Evolutionary conservation across 2,113 vertebrate species (phyloP).

Genomic region (Meles meles): DNA sequence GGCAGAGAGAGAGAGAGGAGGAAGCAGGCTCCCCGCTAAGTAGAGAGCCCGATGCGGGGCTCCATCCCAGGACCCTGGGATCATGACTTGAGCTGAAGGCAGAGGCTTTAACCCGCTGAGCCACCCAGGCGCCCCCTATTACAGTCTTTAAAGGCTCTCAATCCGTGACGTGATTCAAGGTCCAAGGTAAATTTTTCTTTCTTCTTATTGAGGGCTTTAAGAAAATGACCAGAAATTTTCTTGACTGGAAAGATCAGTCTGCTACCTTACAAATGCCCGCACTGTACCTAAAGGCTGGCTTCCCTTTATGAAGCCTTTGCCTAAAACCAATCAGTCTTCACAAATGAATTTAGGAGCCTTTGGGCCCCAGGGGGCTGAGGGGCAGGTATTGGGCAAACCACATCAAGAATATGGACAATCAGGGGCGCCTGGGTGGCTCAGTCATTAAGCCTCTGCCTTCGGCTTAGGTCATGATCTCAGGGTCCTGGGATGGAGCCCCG

Average conservation of each 20-base stretch:
- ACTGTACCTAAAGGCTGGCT: neutral
- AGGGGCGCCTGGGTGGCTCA: neutral
- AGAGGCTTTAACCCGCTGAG: too few species aligned
- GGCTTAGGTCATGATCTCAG: too few species aligned
- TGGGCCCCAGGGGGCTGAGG: neutral
- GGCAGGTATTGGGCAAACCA: neutral
- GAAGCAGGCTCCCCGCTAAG: too few species aligned
- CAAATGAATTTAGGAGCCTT: neutral
- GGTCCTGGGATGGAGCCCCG: too few species aligned
- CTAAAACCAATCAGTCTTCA: neutral
- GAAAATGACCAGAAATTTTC: neutral
- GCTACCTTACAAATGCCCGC: neutral
- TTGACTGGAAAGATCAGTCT: neutral
- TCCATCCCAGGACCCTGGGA: too few species aligned
- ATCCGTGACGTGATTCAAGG: neutral
- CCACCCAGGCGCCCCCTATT: too few species aligned
- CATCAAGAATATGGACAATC: neutral
- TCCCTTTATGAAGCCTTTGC: neutral
- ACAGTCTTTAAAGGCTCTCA: neutral
- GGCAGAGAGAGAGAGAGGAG: too few species aligned
- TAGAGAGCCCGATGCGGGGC: too few species aligned
- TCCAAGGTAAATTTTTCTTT: neutral
- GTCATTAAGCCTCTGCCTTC: too few species aligned
- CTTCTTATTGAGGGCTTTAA: neutral
- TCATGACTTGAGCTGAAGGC: too few species aligned